Evolutionary conservation across 2,888 invertebrate genomes (phyloP).

Genomic region (Eilema griseolum): DNA sequence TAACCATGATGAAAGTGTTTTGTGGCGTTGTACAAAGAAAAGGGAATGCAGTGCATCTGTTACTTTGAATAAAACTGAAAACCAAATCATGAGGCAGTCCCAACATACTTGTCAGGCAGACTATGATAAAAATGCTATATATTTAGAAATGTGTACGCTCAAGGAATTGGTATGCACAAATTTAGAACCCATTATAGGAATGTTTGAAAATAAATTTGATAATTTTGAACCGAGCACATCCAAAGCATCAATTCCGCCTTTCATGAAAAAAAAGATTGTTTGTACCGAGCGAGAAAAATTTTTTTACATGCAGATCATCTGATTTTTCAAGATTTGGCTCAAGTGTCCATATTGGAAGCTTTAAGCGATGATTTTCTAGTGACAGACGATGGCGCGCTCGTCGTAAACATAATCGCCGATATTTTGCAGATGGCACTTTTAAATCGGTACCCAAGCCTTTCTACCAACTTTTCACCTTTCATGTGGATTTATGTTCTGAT

Average conservation of each 20-base stretch:
- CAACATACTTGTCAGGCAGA: constrained; percentile 2
- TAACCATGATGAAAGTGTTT: too few species aligned
- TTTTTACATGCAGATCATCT: constrained; percentile 14
- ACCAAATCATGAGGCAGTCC: constrained; percentile 5
- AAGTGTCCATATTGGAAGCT: background rate
- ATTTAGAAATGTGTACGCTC: constrained; percentile 3
- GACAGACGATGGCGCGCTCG: constrained; percentile 13
- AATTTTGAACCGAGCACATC: too few species aligned
- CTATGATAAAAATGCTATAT: constrained; percentile 3
- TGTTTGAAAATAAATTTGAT: background rate
- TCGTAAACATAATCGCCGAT: too few species aligned
- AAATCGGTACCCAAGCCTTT: background rate
- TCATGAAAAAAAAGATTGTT: constrained; percentile 16
- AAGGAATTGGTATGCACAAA: constrained; percentile 4
- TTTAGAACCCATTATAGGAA: background rate
- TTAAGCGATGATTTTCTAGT: constrained; percentile 8
- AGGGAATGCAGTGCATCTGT: background rate
- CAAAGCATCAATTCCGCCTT: constrained; percentile 3
- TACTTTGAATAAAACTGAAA: constrained; percentile 4
- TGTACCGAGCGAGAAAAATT: background rate
- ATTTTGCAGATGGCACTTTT: too few species aligned
- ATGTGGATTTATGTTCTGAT: constrained; percentile 7
- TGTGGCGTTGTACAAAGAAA: too few species aligned
- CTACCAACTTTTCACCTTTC: background rate
- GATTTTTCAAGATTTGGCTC: constrained; percentile 25